These are phyloP conservation scores for Thereuonema tuberculata DNA, from an alignment of 1,140 invertebrate genomes.

Conservation along the genomic window DNA sequence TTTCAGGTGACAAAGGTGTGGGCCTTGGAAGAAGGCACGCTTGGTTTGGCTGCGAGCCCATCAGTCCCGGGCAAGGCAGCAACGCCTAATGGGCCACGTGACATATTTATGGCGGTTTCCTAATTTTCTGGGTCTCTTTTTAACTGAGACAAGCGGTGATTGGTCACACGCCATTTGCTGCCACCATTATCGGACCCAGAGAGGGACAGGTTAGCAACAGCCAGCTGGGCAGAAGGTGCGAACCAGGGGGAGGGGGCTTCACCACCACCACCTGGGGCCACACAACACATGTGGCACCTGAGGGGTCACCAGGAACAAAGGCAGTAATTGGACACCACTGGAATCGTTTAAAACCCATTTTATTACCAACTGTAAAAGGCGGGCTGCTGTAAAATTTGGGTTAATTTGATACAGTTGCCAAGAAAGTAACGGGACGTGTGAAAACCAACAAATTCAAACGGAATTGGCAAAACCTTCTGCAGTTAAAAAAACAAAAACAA, in stretches of 20 bases:
- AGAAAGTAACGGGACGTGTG: no score
- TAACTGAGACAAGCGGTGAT: background rate
- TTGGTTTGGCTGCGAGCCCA: background rate
- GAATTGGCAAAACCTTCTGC: no score
- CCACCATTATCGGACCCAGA: background rate
- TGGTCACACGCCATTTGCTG: background rate
- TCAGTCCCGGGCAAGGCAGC: background rate
- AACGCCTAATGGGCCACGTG: background rate
- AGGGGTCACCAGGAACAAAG: no score
- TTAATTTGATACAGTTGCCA: no score
- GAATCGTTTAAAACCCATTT: no score
- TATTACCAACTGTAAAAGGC: no score
- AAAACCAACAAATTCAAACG: no score
- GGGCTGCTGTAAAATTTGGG: no score
- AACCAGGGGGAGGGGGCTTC: background rate
- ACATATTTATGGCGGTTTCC: slow-evolving; percentile 2
- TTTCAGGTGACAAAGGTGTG: background rate
- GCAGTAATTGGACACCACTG: no score
- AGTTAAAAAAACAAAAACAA: no score
- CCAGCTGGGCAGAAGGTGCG: background rate
- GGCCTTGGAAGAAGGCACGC: background rate
- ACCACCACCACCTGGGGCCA: background rate
- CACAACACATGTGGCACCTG: no score
- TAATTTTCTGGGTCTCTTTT: background rate
- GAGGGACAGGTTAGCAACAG: background rate